Evolutionary conservation across 2,888 invertebrate species (phyloP).

Genomic region (Dryadula phaetusa): DNA sequence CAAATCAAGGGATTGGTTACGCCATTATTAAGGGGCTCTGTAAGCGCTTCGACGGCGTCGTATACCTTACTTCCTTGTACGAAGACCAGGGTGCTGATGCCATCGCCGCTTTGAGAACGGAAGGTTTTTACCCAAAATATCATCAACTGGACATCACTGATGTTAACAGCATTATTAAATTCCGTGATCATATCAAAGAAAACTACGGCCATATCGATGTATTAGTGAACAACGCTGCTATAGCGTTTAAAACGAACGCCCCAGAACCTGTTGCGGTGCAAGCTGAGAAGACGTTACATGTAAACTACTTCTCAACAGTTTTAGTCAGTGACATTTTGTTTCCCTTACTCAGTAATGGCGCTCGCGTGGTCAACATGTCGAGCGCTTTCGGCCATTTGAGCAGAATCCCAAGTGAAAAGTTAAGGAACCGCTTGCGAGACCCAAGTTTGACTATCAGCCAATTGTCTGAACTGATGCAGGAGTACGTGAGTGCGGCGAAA

Average conservation of each 20-base stretch:
- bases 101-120: background rate
- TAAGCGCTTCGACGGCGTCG: background rate
- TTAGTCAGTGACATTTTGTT: background rate
- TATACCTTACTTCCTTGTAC: slow-evolving; percentile 1
- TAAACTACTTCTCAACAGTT: slow-evolving; percentile 8
- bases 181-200: slow-evolving; percentile 9
- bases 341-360: slow-evolving; percentile 5
- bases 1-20: slow-evolving; percentile 13
- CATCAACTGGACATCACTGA: slow-evolving; percentile 18
- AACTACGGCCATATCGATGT: slow-evolving; percentile 5
- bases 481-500: slow-evolving; percentile 6
- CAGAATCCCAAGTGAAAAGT: slow-evolving; percentile 8
- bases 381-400: slow-evolving; percentile 6
- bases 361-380: slow-evolving; percentile 10
- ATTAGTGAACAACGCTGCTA: slow-evolving; percentile 8
- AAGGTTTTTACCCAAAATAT: slow-evolving; percentile 16
- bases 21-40: slow-evolving; percentile 1
- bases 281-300: background rate
- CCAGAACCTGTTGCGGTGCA: background rate
- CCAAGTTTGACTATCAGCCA: slow-evolving; percentile 1
- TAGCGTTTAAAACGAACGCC: background rate
- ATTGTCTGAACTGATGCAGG: background rate
- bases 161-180: background rate
- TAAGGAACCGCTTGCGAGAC: background rate
- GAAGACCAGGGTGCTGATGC: slow-evolving; percentile 7